Base-by-base conservation (phyloP, 2,888 invertebrate genomes). In the Malthinus flaveolus region DNA sequence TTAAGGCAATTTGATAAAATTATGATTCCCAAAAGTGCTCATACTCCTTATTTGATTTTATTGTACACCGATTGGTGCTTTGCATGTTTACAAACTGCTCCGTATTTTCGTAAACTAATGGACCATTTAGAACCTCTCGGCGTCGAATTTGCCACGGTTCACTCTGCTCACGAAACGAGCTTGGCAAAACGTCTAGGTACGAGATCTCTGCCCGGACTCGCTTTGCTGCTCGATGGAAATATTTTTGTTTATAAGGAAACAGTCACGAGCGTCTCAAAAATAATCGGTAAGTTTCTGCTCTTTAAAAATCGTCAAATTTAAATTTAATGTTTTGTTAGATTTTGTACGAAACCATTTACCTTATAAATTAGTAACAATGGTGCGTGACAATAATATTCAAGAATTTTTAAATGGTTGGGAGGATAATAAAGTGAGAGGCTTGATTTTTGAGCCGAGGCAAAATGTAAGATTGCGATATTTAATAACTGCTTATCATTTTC, bases 31-130 rank as follows among this genome's bases (percentile, higher is more conserved):
- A 93, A 92, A 74, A 95, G 94, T 73, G 82, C 84, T 57, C 87
- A 85, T 62, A 89, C 89, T 33, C 95, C 96, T 7, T 90, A 93
- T 58, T 80, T 97, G 56, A 84, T 97, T 47, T 86, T 97, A 67
- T 93, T 95, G 77, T 97, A 95, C 79, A 90, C 93, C 6, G 96
- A 97, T 78, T 95, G 94, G 91, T 97, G 97, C 75, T 93, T 95
- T 77, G 87, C 92, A 47, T 97, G 97, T 76, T 87, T 94, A 63
- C 89, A 88, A 70, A 88, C 91, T n/a, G 93, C 95, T 45, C 90
- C 90, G 0, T 85, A 91, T 7, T 93, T 95, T 86, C 84, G 92
- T 48, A 86, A 91, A 63, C 81, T 97, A 49, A 88, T 93, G 37
- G 91, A 93, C 69, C 91, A 95, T 42, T 79, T 97, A 52, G 92